Evolutionary conservation across 2,888 invertebrate species (phyloP).

Genomic region (Xestia rhomboidea): DNA sequence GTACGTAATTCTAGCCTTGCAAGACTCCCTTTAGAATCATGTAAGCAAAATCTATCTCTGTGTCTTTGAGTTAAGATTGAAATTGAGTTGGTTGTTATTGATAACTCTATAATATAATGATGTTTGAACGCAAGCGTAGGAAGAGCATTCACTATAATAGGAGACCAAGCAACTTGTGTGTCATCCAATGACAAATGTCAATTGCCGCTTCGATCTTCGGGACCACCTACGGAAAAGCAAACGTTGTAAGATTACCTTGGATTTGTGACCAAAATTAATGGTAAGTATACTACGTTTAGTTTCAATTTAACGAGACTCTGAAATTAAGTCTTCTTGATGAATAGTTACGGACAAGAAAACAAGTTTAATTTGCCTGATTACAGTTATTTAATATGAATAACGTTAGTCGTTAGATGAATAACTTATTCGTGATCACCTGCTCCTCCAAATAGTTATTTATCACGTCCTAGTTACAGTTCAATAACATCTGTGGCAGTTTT

Average conservation of each 20-base stretch:
- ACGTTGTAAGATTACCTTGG: slow-evolving; percentile 30
- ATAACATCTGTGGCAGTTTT: slow-evolving; percentile 13
- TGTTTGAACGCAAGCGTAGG: slow-evolving; percentile 72
- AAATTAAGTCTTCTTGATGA: slow-evolving; percentile 7
- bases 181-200: slow-evolving; percentile 74
- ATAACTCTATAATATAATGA: slow-evolving; percentile 61
- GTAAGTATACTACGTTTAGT: slow-evolving; percentile 8
- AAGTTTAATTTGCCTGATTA: slow-evolving; percentile 10
- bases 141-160: slow-evolving; percentile 73
- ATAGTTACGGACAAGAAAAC: slow-evolving; percentile 22
- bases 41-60: slow-evolving; percentile 61
- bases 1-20: slow-evolving; percentile 75
- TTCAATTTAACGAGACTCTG: slow-evolving; percentile 26
- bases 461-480: slow-evolving; percentile 28
- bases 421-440: slow-evolving; percentile 16
- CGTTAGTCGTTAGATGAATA: not conserved
- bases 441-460: slow-evolving; percentile 28
- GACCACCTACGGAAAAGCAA: slow-evolving; percentile 71
- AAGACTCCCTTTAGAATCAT: slow-evolving; percentile 58
- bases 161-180: slow-evolving; percentile 70
- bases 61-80: slow-evolving; percentile 62
- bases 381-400: slow-evolving; percentile 27
- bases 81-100: slow-evolving; percentile 50
- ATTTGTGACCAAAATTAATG: slow-evolving; percentile 46
- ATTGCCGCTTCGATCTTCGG: slow-evolving; percentile 64